Evolutionary conservation across 2,888 invertebrate species (phyloP), one percentile per base, ranked within the genome.

Genomic region (Cheilosia soror): DNA sequence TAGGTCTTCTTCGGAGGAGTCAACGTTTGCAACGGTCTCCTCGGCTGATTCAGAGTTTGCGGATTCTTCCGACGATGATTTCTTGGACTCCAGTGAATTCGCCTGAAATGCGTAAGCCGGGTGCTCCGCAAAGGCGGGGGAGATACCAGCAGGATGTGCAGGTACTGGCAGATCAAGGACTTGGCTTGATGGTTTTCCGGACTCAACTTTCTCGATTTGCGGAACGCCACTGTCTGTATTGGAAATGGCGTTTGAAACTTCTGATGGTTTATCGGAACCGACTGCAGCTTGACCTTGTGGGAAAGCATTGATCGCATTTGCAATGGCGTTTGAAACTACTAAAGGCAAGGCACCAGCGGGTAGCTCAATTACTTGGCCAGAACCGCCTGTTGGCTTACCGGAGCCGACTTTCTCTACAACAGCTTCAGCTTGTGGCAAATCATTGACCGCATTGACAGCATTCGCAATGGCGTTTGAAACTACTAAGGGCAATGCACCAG

Each of bases 151-250:
- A 4, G 66, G 40, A 7, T 25, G 4, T 2, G 31, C 5, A 1
- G 53, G 40, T 15, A n/a, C 66, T 2, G 29, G 5, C 5, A 68
- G 11, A 2, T 66, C 53, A 55, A 66, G 15, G 7, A 68, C 27
- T 13, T 20, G 37, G 11, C 1, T 25, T 25, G 9, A 20, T n/a
- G 20, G 20, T 20, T 20, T 20, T 20, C 20, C 20, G 20, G 20
- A 20, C 1, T 20, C 20, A 20, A 20, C 20, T 20, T 20, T 20
- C 20, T 1, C 20, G 20, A 20, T 2, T 20, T 20, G 20, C 20
- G 20, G 20, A 20, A 20, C 2, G 2, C 0, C 2, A 20, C 2
- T 20, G 20, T 20, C 20, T 20, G 20, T 20, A 20, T 20, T 20
- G 20, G 1, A 0, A 20, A 20, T 1, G 20, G 20, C 20, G 20